phyloP scores from a whole-genome alignment of 1,140 invertebrate species.

The Aphis craccivora region DNA sequence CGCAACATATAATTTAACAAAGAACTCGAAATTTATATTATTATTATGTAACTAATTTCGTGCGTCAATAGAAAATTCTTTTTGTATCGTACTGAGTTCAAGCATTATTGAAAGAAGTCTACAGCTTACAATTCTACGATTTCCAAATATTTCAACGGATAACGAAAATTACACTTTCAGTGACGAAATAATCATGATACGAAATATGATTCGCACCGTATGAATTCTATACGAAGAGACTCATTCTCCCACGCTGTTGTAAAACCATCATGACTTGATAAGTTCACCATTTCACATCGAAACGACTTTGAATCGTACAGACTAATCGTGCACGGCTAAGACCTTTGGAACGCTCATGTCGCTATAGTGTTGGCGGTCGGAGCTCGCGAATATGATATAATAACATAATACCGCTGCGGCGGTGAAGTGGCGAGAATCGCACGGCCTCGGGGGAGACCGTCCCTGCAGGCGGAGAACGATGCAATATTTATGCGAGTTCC shows the following conservation, averaged over 20 bases:
- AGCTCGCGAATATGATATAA: background rate
- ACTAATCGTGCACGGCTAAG: too few species aligned
- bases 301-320: background rate
- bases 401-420: background rate
- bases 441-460: background rate
- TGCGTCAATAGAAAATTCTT: too few species aligned
- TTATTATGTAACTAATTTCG: too few species aligned
- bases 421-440: background rate
- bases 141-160: too few species aligned
- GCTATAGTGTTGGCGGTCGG: too few species aligned
- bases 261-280: background rate
- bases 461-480: background rate
- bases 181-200: background rate
- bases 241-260: background rate
- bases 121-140: too few species aligned
- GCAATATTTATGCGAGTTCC: slow-evolving; percentile 27
- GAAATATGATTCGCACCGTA: too few species aligned
- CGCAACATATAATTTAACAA: too few species aligned
- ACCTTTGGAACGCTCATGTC: background rate
- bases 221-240: background rate
- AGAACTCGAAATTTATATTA: too few species aligned
- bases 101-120: too few species aligned
- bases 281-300: background rate
- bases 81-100: too few species aligned
- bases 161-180: background rate